These are phyloP conservation scores for Patiria miniata DNA, from an alignment of 35 echinoderm and acorn worm species.

Conservation along the genomic window DNA sequence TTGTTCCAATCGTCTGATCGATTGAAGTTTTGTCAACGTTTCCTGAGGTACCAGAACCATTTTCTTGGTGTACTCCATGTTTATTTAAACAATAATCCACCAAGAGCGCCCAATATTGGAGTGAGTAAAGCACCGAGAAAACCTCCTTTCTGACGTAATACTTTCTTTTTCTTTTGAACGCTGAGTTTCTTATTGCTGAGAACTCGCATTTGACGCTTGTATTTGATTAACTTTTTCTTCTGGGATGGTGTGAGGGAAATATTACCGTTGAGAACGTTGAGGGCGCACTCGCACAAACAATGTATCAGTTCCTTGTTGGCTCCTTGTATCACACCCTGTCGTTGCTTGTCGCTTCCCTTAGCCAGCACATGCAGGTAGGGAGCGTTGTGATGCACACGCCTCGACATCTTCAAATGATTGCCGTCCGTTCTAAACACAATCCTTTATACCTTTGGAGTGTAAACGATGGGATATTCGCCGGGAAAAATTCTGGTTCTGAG, in stretches of 20 bases:
- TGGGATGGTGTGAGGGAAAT: constrained; percentile 32
- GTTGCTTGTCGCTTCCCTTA: constrained; percentile 44
- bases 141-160: constrained; percentile 54
- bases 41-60: constrained; percentile 58
- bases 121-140: constrained; percentile 21
- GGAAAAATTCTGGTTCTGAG: too few relatives aligned
- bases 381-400: constrained; percentile 49
- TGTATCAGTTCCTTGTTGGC: constrained; percentile 58
- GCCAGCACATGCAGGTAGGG: constrained; percentile 58
- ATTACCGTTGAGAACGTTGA: constrained; percentile 60
- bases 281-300: constrained; percentile 60
- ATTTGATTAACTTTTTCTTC: constrained; percentile 44
- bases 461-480: too few relatives aligned
- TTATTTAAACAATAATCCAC: constrained; percentile 3
- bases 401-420: constrained; percentile 45
- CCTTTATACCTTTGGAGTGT: constrained; percentile 47
- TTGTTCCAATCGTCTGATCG: background rate
- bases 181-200: constrained; percentile 42
- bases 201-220: constrained; percentile 61
- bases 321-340: constrained; percentile 53
- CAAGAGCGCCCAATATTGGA: constrained; percentile 13
- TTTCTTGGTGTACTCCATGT: constrained; percentile 48
- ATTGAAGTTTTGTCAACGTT: background rate
- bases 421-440: background rate
- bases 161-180: constrained; percentile 25